These are phyloP conservation scores for Ooceraea biroi DNA, from an alignment of 1,140 invertebrate genomes.

Conservation along the genomic window DNA sequence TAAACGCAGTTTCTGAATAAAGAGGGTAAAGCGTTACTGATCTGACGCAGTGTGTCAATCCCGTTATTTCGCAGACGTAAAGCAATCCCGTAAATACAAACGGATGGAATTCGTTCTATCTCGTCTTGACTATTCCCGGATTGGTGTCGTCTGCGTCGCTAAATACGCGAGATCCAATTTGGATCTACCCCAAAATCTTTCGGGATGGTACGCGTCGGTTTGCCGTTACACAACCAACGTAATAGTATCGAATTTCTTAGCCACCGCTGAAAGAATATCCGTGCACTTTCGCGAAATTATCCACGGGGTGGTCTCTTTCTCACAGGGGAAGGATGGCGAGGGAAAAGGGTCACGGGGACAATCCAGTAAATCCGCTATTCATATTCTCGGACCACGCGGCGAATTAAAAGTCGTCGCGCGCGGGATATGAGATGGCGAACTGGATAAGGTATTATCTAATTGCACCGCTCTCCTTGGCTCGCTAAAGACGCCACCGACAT, in stretches of 20 bases:
- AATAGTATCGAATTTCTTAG: slow-evolving; percentile 63
- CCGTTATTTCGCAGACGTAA: no score
- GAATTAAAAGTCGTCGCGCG: slow-evolving; percentile 52
- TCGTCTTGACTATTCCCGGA: not conserved
- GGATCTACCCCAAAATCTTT: slow-evolving; percentile 67
- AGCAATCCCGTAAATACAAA: no score
- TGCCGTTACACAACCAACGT: not conserved
- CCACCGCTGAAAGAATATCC: slow-evolving; percentile 23
- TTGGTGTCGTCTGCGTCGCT: slow-evolving; percentile 46
- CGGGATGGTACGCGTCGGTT: slow-evolving; percentile 48
- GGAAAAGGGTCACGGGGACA: not conserved
- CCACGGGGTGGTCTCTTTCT: not conserved
- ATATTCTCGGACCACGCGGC: slow-evolving; percentile 18
- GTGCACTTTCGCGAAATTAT: slow-evolving; percentile 58
- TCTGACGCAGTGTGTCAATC: no score
- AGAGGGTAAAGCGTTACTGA: no score
- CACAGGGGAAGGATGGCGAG: no score
- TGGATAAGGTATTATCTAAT: slow-evolving; percentile 53
- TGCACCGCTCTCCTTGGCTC: slow-evolving; percentile 17
- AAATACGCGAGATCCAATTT: slow-evolving; percentile 74
- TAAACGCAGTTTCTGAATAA: no score
- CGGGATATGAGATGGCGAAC: slow-evolving; percentile 9
- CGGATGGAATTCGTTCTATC: not conserved
- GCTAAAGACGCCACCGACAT: slow-evolving; percentile 48
- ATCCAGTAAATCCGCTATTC: slow-evolving; percentile 50